Evolutionary conservation across 2,888 invertebrate species (phyloP).

Genomic region (Ochropacha duplaris): DNA sequence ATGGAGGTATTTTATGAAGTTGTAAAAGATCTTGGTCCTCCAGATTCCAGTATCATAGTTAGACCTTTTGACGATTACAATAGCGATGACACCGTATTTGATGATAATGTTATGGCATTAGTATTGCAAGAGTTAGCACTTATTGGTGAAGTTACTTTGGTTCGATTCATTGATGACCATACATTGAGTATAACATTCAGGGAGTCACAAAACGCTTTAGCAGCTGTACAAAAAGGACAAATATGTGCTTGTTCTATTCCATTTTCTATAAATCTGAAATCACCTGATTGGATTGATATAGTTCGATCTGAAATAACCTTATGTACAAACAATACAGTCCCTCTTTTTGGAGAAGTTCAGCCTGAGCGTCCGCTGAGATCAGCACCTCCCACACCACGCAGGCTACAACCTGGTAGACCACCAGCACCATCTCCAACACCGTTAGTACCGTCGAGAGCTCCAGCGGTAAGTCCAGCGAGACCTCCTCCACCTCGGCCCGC

Average conservation of each 20-base stretch:
- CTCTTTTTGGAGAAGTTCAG: constrained; percentile 83
- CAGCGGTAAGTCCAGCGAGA: constrained; percentile 75
- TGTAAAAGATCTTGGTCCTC: constrained; percentile 94
- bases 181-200: constrained; percentile 96
- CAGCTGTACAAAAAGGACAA: constrained; percentile 83
- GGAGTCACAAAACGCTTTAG: constrained; percentile 93
- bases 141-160: constrained; percentile 94
- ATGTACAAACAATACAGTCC: constrained; percentile 92
- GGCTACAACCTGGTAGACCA: constrained; percentile 83
- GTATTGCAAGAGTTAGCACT: constrained; percentile 91
- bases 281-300: constrained; percentile 92
- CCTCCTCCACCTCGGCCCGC: constrained; percentile 84
- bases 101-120: constrained; percentile 90
- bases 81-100: constrained; percentile 85
- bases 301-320: constrained; percentile 92
- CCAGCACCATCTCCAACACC: constrained; percentile 84
- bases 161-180: constrained; percentile 91
- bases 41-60: constrained; percentile 96
- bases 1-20: constrained; percentile 92
- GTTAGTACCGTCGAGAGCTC: constrained; percentile 63
- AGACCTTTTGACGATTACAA: constrained; percentile 63
- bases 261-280: constrained; percentile 89
- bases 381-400: constrained; percentile 74
- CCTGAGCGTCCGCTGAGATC: constrained; percentile 66
- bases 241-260: constrained; percentile 86